Base-by-base conservation (phyloP, 2,113 vertebrate species). In the Psephotus haematonotus region DNA sequence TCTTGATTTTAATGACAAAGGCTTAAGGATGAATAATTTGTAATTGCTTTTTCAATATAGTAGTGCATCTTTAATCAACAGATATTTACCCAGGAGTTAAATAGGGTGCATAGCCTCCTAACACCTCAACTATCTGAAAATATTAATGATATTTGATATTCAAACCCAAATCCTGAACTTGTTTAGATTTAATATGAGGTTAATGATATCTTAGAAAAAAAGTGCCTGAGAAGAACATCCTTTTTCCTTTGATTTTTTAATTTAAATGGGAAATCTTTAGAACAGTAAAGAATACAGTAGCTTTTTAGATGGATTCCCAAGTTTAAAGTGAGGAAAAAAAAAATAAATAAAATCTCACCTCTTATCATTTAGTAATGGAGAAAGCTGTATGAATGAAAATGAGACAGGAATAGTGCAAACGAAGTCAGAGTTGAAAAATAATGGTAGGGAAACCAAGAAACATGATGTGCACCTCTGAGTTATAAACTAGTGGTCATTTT, bases 191-290 rank as follows among this genome's bases (percentile, higher is more conserved):
- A 82, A 64, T 6, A 20, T 28, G 9, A 3, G 0, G 14, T 72
- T 90, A 37, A 87, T 82, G 41, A 74, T 82, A 52, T 44, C 5
- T 37, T 37, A n/a, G 11, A 5, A 72, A 60, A 57, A 13, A n/a
- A 22, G 2, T 35, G 13, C 13, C 8, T 47, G 43, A n/a, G 17
- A 44, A 16, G 6, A 39, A 10, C 6, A 35, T 24, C 1, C 1
- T 18, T 55, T 43, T 10, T 2, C 7, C 10, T 14, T 14, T 13
- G 9, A 37, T 12, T n/a, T 72, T 67, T 69, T 13, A 57, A 57
- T 24, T 65, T 18, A 27, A 63, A 52, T 71, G 7, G 49, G 19
- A 85, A 57, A 18, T 65, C 6, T 70, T 89, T 46, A 22, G 13
- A 59, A 53, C 17, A 68, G 3, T 68, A 35, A 79, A 76, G 7